Evolutionary conservation across 2,888 invertebrate genomes (phyloP), one percentile per base, ranked within the genome.

Genomic region (Meteorus colon): DNA sequence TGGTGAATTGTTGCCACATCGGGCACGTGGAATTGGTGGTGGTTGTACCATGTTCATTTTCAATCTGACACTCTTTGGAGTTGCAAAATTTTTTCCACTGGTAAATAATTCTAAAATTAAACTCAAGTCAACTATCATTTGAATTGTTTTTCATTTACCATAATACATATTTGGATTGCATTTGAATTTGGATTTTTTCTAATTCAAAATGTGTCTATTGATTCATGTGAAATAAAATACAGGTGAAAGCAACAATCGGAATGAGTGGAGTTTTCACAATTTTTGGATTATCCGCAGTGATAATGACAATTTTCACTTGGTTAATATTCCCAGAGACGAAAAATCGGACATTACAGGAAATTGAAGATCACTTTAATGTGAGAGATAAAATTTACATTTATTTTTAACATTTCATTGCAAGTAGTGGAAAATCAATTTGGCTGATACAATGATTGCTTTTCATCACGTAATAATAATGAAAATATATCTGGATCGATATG

Each of bases 351-450:
- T 89, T 95, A 60, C 91, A 93, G 73, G 93, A 95, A 88, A 95
- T 95, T 81, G 95, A 95, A 89, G 94, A 95, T 89, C 95, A 95
- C 88, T 95, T 95, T 85, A 92, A 93, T 82, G 93, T 93, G 81
- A 89, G 92, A 51, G 93, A 93, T 16, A 19, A 12, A 5, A 31
- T 75, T 45, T 55, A 55, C n/a, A 55, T 55, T 55, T 55, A 34
- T 19, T 48, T 34, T 34, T 14, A 62, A 16, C 5, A 29, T 29
- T 19, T 24, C 10, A 62, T 62, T 14, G 31, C 27, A 12, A 29
- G 31, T 14, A 29, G 10, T 27, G 8, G 14, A 24, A 27, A 16
- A 29, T 62, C 6, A 5, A 62, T 68, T 68, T 24, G 8, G 14
- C 27, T 51, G 51, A 16, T 19, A 16, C 31, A 10, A 48, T 41